Evolutionary conservation across 2,797 vertebrate genomes (phyloP), one percentile per base, ranked within the genome.

Genomic region (Ataeniobius toweri): DNA sequence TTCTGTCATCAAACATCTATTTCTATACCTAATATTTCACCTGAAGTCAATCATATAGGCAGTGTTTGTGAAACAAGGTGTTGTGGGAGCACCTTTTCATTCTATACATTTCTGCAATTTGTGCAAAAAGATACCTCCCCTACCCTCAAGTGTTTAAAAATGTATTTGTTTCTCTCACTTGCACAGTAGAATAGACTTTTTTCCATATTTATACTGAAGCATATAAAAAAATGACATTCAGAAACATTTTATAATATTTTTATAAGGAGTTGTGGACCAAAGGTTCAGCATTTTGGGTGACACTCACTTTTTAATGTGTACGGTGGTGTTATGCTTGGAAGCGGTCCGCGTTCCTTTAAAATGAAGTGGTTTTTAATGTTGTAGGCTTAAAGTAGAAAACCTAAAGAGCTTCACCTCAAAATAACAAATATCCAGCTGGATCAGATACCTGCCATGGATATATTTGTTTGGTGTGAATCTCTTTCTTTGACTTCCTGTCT

Each of bases 221-320:
- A 41, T 87, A 71, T 83, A 26, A 80, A 88, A 86, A 88, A 86
- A 90, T 56, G 77, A 87, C 93, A 94, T 95, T 95, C 90, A 91
- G 88, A 94, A 93, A 83, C 89, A 91, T 96, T 95, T 96, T 95
- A 93, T 93, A 93, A 74, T 96, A 96, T 96, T 96, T 96, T 96
- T 96, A 89, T 96, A 95, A 92, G 91, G 90, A 91, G 90, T 92
- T 92, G 90, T 85, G 90, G 92, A 94, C 91, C 93, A 95, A 94
- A 92, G 93, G 93, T 94, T 95, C 91, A 89, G 83, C 87, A 75
- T 92, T 93, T 90, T 88, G 85, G 91, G 90, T 83, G 91, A 86
- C 87, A 85, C 85, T 92, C 86, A 83, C 85, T 94, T 94, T 92
- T 90, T 89, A 90, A 88, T 68, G 71, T 81, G 86, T 89, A 80